phyloP scores from a whole-genome alignment of 2,888 invertebrate genomes.

The Agapostemon virescens region DNA sequence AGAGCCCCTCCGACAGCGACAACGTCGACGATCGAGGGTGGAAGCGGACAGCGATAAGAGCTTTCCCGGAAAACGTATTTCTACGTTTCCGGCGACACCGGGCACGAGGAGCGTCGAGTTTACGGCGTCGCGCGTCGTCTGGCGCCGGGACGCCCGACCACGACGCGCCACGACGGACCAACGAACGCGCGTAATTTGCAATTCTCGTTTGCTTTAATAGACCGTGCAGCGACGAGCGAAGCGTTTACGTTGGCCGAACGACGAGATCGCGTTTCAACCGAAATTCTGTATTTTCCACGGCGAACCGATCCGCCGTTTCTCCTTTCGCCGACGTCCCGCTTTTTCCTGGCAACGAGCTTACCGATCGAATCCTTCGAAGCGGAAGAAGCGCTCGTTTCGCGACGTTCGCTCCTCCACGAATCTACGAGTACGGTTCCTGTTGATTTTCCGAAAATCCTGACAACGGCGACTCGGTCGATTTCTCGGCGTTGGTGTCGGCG shows the following conservation, averaged over 20 bases:
- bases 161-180: conserved; percentile 69
- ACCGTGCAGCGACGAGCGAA: conserved; percentile 39
- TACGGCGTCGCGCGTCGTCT: conserved; percentile 65
- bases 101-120: conserved; percentile 31
- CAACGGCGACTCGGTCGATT: conserved; percentile 14
- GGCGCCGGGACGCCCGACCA: conserved; percentile 75
- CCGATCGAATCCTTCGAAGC: not conserved
- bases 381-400: too few relatives aligned
- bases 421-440: too few relatives aligned
- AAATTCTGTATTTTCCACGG: not conserved
- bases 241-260: conserved; percentile 38
- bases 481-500: not conserved
- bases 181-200: conserved; percentile 66
- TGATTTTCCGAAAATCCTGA: not conserved
- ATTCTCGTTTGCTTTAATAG: conserved; percentile 59
- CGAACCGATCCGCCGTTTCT: not conserved
- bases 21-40: not conserved
- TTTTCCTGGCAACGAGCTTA: not conserved
- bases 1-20: too few relatives aligned
- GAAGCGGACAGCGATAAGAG: not conserved
- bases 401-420: too few relatives aligned
- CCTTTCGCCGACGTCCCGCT: not conserved
- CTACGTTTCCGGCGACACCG: conserved; percentile 45
- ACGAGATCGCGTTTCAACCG: conserved; percentile 41
- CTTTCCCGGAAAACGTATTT: conserved; percentile 47